Conservation (phyloP, 2,797 vertebrate genomes). For the Pyrrhura leucotis region DNA sequence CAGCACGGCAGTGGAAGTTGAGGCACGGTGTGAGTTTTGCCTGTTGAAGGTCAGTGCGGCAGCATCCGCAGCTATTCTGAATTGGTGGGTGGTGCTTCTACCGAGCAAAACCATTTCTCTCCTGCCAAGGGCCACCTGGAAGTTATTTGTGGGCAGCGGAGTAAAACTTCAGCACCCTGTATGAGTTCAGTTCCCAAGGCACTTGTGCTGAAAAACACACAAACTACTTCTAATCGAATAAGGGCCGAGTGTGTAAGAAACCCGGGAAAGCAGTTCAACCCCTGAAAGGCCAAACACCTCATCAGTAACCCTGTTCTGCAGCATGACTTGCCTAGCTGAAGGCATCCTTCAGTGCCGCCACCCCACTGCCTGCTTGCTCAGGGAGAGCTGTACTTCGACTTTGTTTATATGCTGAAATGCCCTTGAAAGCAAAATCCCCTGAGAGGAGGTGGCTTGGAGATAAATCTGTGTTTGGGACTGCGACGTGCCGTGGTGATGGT, state of each 20-base stretch:
- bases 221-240: neutral
- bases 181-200: neutral
- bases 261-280: neutral
- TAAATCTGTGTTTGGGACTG: neutral
- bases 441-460: neutral
- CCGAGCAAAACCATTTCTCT: neutral
- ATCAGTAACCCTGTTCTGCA: neutral
- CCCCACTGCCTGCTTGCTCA: accelerated
- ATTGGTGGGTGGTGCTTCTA: neutral
- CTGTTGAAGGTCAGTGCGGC: neutral
- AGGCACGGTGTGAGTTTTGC: neutral
- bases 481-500: accelerated
- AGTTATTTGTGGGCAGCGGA: neutral
- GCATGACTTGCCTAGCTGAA: neutral
- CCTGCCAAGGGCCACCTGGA: neutral
- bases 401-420: neutral
- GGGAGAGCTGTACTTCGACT: neutral
- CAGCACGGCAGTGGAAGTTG: neutral
- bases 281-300: neutral
- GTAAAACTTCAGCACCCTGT: neutral
- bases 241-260: neutral
- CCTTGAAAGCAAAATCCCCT: neutral
- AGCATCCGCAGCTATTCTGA: neutral
- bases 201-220: neutral
- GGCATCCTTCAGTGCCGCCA: neutral